phyloP scores from a whole-genome alignment of 1,140 invertebrate species.

The Papilio machaon region DNA sequence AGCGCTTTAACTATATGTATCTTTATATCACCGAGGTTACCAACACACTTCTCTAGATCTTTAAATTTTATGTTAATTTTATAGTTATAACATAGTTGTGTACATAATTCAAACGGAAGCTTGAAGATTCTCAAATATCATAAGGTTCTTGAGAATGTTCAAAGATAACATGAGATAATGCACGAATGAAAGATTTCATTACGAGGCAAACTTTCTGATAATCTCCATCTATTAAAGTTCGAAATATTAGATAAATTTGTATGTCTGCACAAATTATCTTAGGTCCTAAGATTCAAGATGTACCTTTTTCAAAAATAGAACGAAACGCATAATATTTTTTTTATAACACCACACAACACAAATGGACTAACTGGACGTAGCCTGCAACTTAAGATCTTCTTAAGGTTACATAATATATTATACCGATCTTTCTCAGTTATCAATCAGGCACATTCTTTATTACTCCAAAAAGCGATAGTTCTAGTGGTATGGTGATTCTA shows the following conservation, averaged over 20 bases:
- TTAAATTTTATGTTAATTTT: slow-evolving; percentile 20
- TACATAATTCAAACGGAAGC: slow-evolving; percentile 14
- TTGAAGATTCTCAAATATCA: slow-evolving; percentile 1
- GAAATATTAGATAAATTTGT: not conserved
- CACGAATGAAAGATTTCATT: not conserved
- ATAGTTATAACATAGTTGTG: slow-evolving; percentile 1
- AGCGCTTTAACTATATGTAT: slow-evolving; percentile 28
- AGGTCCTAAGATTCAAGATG: too few relatives aligned
- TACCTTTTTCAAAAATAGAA: too few relatives aligned
- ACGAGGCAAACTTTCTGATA: not conserved
- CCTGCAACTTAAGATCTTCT: too few relatives aligned
- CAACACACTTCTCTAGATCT: slow-evolving; percentile 46
- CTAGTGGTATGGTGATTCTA: not conserved
- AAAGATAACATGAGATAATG: not conserved
- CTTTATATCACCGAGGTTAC: slow-evolving; percentile 40
- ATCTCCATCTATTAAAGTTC: not conserved
- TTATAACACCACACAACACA: too few relatives aligned
- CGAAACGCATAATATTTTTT: too few relatives aligned
- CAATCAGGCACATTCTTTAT: not conserved
- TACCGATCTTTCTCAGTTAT: not conserved
- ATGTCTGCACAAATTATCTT: not conserved
- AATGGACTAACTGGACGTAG: too few relatives aligned
- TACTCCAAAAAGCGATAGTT: not conserved
- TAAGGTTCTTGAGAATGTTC: slow-evolving; percentile 1
- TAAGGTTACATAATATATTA: not conserved